Percentiles rank a stretch among this genome's conserved stretches.
Conservation (phyloP, 1,140 invertebrate species). For the Parasteatoda tepidariorum region DNA sequence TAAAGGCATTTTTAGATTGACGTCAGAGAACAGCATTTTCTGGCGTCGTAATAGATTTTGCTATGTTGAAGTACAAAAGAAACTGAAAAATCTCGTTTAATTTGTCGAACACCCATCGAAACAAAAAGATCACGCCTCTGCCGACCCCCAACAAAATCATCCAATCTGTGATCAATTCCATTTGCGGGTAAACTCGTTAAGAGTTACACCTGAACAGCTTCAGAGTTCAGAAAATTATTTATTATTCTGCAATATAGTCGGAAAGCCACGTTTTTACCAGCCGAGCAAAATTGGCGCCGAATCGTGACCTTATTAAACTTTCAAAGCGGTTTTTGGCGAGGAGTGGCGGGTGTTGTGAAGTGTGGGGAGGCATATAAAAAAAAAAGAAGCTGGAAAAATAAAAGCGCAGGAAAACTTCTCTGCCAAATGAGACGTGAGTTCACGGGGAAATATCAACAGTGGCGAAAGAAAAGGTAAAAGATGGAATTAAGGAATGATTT, state of each 20-base stretch:
- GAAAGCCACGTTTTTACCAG: slow-evolving; percentile 53
- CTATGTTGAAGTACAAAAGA: too few relatives aligned
- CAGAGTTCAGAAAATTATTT: slow-evolving; percentile 56
- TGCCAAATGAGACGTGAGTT: slow-evolving; percentile 57
- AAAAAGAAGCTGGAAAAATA: neutral
- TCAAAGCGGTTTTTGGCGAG: slow-evolving; percentile 42
- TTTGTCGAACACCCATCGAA: slow-evolving; percentile 3
- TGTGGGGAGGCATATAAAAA: neutral
- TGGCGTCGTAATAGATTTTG: too few relatives aligned
- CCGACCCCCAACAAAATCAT: slow-evolving; percentile 11
- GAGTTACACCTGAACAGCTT: slow-evolving; percentile 5
- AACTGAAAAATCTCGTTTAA: slow-evolving; percentile 7
- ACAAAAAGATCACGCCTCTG: neutral
- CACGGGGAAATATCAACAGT: slow-evolving; percentile 22
- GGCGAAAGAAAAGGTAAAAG: slow-evolving; percentile 21
- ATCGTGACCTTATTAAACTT: slow-evolving; percentile 59
- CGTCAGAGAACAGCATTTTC: too few relatives aligned
- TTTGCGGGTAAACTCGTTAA: slow-evolving; percentile 59
- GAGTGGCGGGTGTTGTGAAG: neutral
- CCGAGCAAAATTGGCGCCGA: slow-evolving; percentile 48
- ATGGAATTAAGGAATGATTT: slow-evolving; percentile 4
- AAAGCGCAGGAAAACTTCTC: slow-evolving; percentile 21
- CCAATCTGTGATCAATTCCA: slow-evolving; percentile 59
- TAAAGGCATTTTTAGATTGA: too few relatives aligned
- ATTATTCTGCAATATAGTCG: slow-evolving; percentile 57